Percentiles rank a stretch among this genome's conserved stretches.
Evolutionary conservation across 2,888 invertebrate species (phyloP).

Genomic region (Caenorhabditis sp.): DNA sequence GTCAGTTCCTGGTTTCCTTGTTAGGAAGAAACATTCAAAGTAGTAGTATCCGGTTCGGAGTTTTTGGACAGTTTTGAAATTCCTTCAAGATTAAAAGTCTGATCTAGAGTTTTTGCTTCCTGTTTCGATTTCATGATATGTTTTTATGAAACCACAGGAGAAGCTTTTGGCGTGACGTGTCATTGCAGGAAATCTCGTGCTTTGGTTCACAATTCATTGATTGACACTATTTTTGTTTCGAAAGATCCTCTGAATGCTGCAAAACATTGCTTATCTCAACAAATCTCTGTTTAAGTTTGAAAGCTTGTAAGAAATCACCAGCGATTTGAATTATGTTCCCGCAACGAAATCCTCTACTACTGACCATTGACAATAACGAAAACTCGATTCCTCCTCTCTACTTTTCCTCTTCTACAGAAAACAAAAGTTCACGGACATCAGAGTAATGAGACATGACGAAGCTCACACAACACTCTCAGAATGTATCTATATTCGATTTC

Average conservation of each 20-base stretch:
- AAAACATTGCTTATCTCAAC: too few species aligned
- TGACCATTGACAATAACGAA: slow-evolving; percentile 20
- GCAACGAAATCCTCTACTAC: background rate
- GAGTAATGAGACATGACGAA: slow-evolving; percentile 61
- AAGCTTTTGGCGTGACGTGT: background rate
- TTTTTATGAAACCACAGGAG: background rate
- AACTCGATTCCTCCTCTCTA: slow-evolving; percentile 6
- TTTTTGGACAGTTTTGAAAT: background rate
- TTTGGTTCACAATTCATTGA: too few species aligned
- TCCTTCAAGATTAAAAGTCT: background rate
- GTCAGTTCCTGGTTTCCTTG: background rate
- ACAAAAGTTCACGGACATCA: slow-evolving; percentile 23
- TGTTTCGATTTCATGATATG: background rate
- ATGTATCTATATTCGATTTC: slow-evolving; percentile 62
- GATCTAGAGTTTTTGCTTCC: background rate
- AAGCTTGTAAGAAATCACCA: too few species aligned
- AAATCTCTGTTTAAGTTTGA: too few species aligned
- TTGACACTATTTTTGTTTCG: too few species aligned
- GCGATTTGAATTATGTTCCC: background rate
- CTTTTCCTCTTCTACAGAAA: slow-evolving; percentile 10
- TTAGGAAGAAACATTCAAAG: background rate
- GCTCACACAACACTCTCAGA: slow-evolving; percentile 37
- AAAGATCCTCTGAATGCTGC: too few species aligned
- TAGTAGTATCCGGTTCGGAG: background rate
- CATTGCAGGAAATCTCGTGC: background rate